Conservation (phyloP, 1,140 invertebrate species). For the Cydia amplana region DNA sequence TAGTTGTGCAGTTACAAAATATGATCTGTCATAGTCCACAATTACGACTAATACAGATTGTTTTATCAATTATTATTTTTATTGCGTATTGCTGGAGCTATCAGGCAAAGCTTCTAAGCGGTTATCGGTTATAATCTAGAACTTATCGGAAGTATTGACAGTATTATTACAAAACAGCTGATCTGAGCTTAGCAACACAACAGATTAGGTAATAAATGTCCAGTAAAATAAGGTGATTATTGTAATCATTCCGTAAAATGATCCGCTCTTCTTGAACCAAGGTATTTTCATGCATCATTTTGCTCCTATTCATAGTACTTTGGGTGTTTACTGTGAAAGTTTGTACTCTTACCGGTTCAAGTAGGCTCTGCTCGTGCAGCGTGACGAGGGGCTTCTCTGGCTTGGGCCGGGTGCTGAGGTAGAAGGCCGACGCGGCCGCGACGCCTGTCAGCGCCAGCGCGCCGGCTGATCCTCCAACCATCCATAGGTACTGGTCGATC, state of each 20-base stretch:
- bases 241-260: too few relatives aligned
- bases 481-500: conserved; percentile 88
- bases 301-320: neutral
- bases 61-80: neutral
- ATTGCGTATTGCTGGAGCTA: neutral
- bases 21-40: conserved; percentile 6
- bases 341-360: conserved; percentile 82
- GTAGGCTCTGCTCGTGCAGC: conserved; percentile 85
- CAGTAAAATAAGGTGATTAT: too few relatives aligned
- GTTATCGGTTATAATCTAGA: neutral
- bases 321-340: neutral
- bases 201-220: too few relatives aligned
- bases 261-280: too few relatives aligned
- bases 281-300: too few relatives aligned
- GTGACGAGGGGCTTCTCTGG: conserved; percentile 88
- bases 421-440: conserved; percentile 86
- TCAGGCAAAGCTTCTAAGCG: neutral
- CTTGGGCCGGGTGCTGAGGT: conserved; percentile 85
- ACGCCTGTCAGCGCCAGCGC: conserved; percentile 87
- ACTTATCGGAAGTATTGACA: neutral
- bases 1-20: conserved; percentile 2
- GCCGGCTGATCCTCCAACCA: conserved; percentile 87
- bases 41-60: neutral
- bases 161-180: neutral
- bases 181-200: neutral